Percentiles rank a stretch among this genome's conserved stretches.
phyloP scores from a whole-genome alignment of 2,797 vertebrate species.

The Petrocephalus sullivani region DNA sequence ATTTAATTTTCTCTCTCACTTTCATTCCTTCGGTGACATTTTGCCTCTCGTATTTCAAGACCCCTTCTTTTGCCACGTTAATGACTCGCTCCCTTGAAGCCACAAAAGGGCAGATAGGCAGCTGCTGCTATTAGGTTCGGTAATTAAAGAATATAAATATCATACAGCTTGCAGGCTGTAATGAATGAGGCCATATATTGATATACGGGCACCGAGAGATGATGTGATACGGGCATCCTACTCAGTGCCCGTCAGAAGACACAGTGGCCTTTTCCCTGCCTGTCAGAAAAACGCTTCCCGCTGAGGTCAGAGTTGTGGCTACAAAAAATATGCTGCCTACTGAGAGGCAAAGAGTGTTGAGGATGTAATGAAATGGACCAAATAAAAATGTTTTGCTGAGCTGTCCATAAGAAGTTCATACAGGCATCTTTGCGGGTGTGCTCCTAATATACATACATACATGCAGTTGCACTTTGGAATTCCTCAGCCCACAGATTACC shows the following conservation, averaged over 20 bases:
- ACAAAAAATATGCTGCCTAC: not conserved
- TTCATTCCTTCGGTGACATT: slow-evolving; percentile 39
- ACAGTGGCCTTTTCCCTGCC: not conserved
- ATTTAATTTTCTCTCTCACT: slow-evolving; percentile 29
- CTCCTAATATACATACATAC: not conserved
- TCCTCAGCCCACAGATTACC: not conserved
- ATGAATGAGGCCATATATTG: slow-evolving; percentile 44
- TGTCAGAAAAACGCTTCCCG: not conserved
- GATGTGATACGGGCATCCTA: slow-evolving; percentile 13
- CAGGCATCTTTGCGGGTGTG: not conserved
- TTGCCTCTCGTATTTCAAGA: slow-evolving; percentile 34
- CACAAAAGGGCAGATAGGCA: slow-evolving; percentile 41
- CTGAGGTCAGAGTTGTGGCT: not conserved
- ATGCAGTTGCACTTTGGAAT: not conserved
- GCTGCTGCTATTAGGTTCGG: slow-evolving; percentile 40
- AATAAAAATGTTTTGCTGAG: not conserved
- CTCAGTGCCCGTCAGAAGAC: slow-evolving; percentile 27
- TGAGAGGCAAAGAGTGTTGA: not conserved
- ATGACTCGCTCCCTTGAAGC: slow-evolving; percentile 34
- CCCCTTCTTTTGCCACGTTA: slow-evolving; percentile 30
- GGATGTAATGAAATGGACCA: not conserved
- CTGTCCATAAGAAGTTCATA: not conserved
- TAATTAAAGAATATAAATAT: slow-evolving; percentile 62
- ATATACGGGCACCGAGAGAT: slow-evolving; percentile 27
- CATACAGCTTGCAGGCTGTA: slow-evolving; percentile 41